phyloP scores from a whole-genome alignment of 2,888 invertebrate genomes.

The Epiblema foenella region DNA sequence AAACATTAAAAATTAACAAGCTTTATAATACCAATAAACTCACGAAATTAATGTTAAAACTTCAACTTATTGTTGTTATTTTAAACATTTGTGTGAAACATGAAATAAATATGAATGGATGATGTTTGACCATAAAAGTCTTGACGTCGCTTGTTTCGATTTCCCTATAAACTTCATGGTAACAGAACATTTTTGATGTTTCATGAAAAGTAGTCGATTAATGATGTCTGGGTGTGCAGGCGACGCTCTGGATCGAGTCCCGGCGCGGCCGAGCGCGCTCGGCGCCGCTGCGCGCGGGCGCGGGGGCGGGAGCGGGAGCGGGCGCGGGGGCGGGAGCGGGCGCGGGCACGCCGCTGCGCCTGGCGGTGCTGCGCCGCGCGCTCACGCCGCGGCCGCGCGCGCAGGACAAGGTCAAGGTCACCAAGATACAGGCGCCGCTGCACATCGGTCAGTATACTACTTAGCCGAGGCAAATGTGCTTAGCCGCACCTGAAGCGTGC shows the following conservation, averaged over 20 bases:
- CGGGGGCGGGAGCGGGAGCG: constrained; percentile 28
- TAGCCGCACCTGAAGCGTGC: no score
- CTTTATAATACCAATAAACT: no score
- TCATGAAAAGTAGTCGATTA: no score
- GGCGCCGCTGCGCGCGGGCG: constrained; percentile 44
- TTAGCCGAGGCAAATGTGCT: not conserved
- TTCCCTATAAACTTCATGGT: no score
- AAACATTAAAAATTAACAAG: no score
- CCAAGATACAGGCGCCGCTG: constrained; percentile 33
- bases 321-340: constrained; percentile 41
- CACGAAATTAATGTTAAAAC: no score
- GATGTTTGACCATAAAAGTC: no score
- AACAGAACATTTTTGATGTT: no score
- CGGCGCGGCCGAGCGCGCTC: constrained; percentile 35
- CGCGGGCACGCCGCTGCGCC: constrained; percentile 51
- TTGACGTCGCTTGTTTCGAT: no score
- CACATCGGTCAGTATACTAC: constrained; percentile 13
- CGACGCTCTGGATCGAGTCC: constrained; percentile 73
- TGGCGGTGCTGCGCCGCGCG: constrained; percentile 54
- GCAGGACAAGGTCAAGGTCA: not conserved
- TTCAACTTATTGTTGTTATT: no score
- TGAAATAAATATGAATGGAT: no score
- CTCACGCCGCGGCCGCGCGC: constrained; percentile 6
- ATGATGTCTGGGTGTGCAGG: constrained; percentile 50
- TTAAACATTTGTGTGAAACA: no score